These are phyloP conservation scores for Iselma pallidipennis DNA, from an alignment of 2,888 invertebrate genomes.

Conservation along the genomic window DNA sequence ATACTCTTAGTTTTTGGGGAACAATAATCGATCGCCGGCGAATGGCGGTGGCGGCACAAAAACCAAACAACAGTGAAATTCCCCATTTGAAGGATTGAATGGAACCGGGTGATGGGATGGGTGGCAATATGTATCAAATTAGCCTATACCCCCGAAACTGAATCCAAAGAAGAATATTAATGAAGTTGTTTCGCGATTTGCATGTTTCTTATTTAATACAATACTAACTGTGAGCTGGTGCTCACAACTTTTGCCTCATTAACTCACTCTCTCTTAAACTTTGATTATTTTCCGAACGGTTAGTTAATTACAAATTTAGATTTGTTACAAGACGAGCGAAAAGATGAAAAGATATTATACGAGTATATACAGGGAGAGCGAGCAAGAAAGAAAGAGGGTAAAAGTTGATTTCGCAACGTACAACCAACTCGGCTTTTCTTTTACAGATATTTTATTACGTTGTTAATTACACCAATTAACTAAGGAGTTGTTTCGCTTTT, in stretches of 20 bases:
- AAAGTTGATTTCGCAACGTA: slow-evolving; percentile 29
- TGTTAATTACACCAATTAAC: slow-evolving; percentile 47
- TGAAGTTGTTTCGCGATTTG: slow-evolving; percentile 54
- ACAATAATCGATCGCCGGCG: background rate
- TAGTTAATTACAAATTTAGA: slow-evolving; percentile 54
- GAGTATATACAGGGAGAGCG: slow-evolving; percentile 15
- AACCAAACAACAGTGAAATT: too few relatives aligned
- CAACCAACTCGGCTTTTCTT: slow-evolving; percentile 40
- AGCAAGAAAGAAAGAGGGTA: too few relatives aligned
- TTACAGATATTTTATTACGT: slow-evolving; percentile 50
- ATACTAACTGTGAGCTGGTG: slow-evolving; percentile 34
- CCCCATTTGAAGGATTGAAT: too few relatives aligned
- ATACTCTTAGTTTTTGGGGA: background rate
- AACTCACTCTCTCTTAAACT: slow-evolving; percentile 46
- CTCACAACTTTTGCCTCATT: slow-evolving; percentile 51
- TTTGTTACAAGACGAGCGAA: slow-evolving; percentile 23
- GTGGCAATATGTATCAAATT: too few relatives aligned
- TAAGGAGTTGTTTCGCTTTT: slow-evolving; percentile 25
- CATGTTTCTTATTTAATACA: slow-evolving; percentile 50
- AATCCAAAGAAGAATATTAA: slow-evolving; percentile 53
- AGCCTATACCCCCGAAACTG: slow-evolving; percentile 18
- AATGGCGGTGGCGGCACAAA: too few relatives aligned
- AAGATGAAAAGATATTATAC: background rate
- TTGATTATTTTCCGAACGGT: slow-evolving; percentile 56
- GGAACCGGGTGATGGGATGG: too few relatives aligned